Conservation (phyloP, 2,113 vertebrate species). For the Strigops habroptila region DNA sequence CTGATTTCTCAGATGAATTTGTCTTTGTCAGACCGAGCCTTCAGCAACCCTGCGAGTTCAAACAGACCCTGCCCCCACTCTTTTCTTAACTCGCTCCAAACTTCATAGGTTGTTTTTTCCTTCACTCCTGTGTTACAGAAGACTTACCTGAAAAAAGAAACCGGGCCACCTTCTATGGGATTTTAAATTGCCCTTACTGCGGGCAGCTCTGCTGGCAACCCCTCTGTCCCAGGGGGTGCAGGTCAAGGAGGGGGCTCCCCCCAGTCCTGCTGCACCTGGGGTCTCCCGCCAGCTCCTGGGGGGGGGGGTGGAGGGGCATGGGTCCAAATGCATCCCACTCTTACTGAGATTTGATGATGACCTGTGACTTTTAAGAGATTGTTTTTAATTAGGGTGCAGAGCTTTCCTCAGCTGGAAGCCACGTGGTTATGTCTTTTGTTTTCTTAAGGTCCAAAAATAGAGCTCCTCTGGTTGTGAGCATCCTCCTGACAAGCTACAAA, state of each 20-base stretch:
- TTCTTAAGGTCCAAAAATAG: constrained; percentile 53
- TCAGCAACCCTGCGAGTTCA: background rate
- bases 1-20: background rate
- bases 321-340: background rate
- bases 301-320: fast-evolving
- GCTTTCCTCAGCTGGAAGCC: background rate
- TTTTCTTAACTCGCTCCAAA: background rate
- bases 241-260: background rate
- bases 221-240: fast-evolving
- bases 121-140: fast-evolving
- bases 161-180: background rate
- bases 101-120: fast-evolving
- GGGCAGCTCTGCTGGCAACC: background rate
- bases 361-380: background rate
- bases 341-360: background rate
- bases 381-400: background rate
- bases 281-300: fast-evolving
- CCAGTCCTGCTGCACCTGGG: background rate
- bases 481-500: constrained; percentile 73
- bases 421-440: constrained; percentile 19
- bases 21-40: background rate
- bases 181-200: background rate
- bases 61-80: background rate
- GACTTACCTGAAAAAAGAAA: fast-evolving
- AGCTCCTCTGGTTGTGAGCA: constrained; percentile 9